phyloP scores from a whole-genome alignment of 2,888 invertebrate species.

The Agrotis clavis region DNA sequence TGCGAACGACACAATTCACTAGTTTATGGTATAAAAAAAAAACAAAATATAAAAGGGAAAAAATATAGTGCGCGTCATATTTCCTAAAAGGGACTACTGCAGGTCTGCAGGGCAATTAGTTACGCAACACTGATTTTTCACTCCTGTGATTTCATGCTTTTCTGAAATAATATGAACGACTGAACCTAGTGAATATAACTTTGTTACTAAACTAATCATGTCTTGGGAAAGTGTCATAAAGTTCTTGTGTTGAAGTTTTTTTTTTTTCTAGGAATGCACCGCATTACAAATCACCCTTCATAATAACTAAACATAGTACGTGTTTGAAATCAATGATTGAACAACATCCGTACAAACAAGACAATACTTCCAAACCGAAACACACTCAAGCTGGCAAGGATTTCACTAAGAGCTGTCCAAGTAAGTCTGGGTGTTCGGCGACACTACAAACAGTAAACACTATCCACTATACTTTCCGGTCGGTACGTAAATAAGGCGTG shows the following conservation, averaged over 20 bases:
- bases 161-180: too few species aligned
- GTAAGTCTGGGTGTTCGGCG: constrained; percentile 7
- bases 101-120: not conserved
- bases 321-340: not conserved
- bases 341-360: not conserved
- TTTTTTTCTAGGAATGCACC: too few species aligned
- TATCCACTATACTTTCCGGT: constrained; percentile 12
- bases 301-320: too few species aligned
- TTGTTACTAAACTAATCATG: too few species aligned
- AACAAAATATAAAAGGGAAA: too few species aligned
- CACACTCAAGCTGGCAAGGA: not conserved
- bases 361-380: constrained; percentile 1
- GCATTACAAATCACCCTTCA: too few species aligned
- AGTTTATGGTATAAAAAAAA: too few species aligned
- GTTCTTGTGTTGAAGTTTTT: too few species aligned
- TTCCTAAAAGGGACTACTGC: not conserved
- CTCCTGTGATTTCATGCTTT: too few species aligned
- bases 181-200: too few species aligned
- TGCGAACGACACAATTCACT: too few species aligned
- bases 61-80: not conserved
- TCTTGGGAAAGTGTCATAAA: too few species aligned
- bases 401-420: constrained; percentile 20
- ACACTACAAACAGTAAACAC: constrained; percentile 40
- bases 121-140: not conserved
- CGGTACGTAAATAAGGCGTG: constrained; percentile 48